Evolutionary conservation across 2,113 vertebrate genomes (phyloP), one percentile per base, ranked within the genome.

Genomic region (Coryphaenoides rupestris): DNA sequence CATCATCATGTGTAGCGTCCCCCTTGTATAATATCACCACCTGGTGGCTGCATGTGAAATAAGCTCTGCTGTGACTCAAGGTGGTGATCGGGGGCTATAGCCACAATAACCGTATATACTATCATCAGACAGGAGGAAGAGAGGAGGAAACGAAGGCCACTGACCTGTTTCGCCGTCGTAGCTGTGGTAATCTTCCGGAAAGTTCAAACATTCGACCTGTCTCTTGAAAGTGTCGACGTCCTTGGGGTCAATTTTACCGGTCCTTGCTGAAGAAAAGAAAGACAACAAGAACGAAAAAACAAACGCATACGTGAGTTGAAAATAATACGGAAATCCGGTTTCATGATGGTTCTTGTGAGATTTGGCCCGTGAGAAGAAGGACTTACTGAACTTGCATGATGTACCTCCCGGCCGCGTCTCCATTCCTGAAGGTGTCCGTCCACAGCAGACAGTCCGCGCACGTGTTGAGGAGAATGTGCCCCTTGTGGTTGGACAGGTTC

Each of bases 361-460:
- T 21, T 60, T 45, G 33, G 14, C 33, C n/a, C 46, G 19, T 23
- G 45, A 22, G 7, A n/a, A 22, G 7, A n/a, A 17, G 14, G 22
- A 80, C 86, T 79, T 70, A 88, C 87, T 86, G 71, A 88, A 88
- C 66, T n/a, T 61, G 84, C 70, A 89, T 46, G 66, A 89, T 70
- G 79, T 70, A 86, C 75, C 87, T 70, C 2, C 86, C 86, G 1
- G 67, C 76, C 45, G 76, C 17, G 5, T 87, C 87, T 26, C 59
- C 56, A 1, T 89, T 88, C 24, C 79, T 67, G 47, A 87, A 87
- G 19, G 79, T 84, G 69, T 87, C 87, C 0, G 82, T 86, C 87
- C 87, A 89, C 63, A 89, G 82, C 65, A 89, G 82, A 54, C 86
- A 88, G 74, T 79, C 72, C 0, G 83, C 23, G 68, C 86, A 87